Base-by-base conservation (phyloP, 2,797 vertebrate species). In the Halcyon leucocephala region DNA sequence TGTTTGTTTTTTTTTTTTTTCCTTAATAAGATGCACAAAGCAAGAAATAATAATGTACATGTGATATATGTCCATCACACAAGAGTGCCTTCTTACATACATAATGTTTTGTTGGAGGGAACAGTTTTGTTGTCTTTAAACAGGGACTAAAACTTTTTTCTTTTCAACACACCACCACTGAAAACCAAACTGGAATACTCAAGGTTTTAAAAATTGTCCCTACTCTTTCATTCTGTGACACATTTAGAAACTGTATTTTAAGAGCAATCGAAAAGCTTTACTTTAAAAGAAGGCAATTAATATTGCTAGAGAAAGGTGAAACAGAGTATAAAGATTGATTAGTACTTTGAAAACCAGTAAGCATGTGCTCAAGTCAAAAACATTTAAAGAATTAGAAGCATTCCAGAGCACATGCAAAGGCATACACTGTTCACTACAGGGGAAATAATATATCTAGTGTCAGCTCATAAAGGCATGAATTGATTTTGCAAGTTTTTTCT, bases 391-490 rank as follows among this genome's bases (percentile, higher is more conserved):
- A 91, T 62, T 66, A 92, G 46, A 41, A 87, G 46, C 62, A 79
- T 85, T 92, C 51, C 71, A 85, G 35, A 33, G 82, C 3, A 80
- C 4, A 60, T 61, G 77, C 52, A 92, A 91, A 91, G 48, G 41
- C 37, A 37, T 60, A 84, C 18, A 29, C 17, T 81, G 52, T 26
- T 95, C 60, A 65, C 24, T 78, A n/a, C 49, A 65, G 13, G 17
- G 71, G 48, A 90, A 90, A 96, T 89, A 90, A 78, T 52, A 93
- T 11, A 90, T 57, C 55, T 74, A 72, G 35, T 86, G 66, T 82
- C 51, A 81, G 49, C 65, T 83, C 66, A 88, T 69, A 89, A 86
- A 86, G 35, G 19, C 54, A 58, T 86, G 57, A 92, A 70, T 2
- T 69, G 31, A 66, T 83, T 78, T 74, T 52, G 12, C 24, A 7